phyloP scores from a whole-genome alignment of 2,113 vertebrate species.

The Eidolon helvum region DNA sequence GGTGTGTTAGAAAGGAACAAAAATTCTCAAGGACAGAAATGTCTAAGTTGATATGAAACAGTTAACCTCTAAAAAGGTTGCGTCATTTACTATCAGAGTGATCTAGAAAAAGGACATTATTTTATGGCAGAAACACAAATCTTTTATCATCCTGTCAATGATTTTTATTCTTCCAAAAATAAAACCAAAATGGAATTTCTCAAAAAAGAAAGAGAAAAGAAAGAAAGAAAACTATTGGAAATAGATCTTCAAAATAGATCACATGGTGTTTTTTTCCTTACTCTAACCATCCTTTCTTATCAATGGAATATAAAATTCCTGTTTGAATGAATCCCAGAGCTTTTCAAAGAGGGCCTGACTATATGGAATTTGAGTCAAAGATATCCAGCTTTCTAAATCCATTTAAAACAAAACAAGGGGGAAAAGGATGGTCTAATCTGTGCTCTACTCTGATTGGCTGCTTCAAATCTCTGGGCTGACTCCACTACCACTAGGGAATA shows the following conservation, averaged over 20 bases:
- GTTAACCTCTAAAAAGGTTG: neutral
- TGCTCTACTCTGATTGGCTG: neutral
- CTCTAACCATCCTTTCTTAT: neutral
- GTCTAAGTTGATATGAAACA: neutral
- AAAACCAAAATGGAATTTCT: conserved; percentile 9
- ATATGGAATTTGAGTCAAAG: neutral
- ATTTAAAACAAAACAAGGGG: neutral
- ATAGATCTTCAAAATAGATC: neutral
- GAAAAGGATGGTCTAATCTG: neutral
- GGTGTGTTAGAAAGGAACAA: neutral
- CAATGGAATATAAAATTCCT: neutral
- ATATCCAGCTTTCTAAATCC: neutral
- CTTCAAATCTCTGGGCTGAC: neutral
- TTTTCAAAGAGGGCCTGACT: neutral
- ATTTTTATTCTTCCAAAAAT: conserved; percentile 11
- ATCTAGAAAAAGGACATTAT: neutral
- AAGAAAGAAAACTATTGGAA: neutral
- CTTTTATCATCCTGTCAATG: neutral
- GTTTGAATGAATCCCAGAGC: neutral
- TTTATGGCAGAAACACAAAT: neutral
- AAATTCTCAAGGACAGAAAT: neutral
- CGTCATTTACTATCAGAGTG: neutral
- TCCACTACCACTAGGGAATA: neutral
- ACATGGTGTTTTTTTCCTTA: neutral
- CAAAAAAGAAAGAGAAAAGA: neutral